Evolutionary conservation across 2,113 vertebrate species (phyloP).

Genomic region (Gobius niger): DNA sequence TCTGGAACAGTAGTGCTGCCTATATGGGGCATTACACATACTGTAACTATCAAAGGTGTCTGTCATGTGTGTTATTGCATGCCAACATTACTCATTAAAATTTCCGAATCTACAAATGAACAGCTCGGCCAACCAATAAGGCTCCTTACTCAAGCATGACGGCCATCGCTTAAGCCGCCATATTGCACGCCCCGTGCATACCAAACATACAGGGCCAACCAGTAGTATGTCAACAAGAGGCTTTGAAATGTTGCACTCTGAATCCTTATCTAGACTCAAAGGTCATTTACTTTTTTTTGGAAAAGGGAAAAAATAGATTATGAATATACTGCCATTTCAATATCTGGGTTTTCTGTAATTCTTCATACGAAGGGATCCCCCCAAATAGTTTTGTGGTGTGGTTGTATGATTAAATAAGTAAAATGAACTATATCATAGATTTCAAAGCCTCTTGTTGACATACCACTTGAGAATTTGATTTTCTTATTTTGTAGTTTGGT

Average conservation of each 20-base stretch:
- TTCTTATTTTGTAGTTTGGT: too few relatives aligned
- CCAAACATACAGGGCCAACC: neutral
- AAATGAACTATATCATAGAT: too few relatives aligned
- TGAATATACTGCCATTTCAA: neutral
- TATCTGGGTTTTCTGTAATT: too few relatives aligned
- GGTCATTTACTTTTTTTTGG: neutral
- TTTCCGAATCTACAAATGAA: conserved; percentile 17
- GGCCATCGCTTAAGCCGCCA: conserved; percentile 2
- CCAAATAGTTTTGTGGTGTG: too few relatives aligned
- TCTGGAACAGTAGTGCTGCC: neutral
- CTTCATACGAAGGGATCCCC: too few relatives aligned
- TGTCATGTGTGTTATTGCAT: conserved; percentile 11
- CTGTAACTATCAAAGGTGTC: conserved; percentile 16
- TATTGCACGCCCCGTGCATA: conserved; percentile 10
- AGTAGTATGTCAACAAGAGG: too few relatives aligned
- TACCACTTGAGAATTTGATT: too few relatives aligned
- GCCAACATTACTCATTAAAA: neutral
- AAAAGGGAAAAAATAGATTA: neutral
- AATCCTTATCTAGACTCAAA: neutral
- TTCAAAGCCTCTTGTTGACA: too few relatives aligned
- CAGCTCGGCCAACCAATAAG: conserved; percentile 15
- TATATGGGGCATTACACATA: conserved; percentile 2
- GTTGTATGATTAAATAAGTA: too few relatives aligned
- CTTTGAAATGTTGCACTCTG: neutral
- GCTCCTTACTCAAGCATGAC: conserved; percentile 5